These are phyloP conservation scores for Drosophila cardini DNA, from an alignment of 1,140 invertebrate species.

Conservation along the genomic window DNA sequence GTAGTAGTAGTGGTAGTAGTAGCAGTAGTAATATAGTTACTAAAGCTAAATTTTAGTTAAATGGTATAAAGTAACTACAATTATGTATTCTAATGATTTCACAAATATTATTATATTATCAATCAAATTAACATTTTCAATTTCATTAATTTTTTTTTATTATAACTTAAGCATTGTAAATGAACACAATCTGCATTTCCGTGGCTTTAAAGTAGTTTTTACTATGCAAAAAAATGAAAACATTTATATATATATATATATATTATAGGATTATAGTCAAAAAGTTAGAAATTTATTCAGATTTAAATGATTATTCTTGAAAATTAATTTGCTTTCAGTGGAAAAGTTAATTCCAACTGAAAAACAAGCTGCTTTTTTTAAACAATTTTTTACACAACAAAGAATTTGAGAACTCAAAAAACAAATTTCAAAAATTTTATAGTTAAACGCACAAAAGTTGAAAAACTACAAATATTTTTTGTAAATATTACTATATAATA, in stretches of 20 bases:
- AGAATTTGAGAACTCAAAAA: neutral
- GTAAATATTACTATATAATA: neutral
- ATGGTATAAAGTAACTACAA: neutral
- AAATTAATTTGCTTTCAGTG: neutral
- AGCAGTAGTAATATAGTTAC: neutral
- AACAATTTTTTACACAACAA: neutral
- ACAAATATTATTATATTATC: neutral
- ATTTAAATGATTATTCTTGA: neutral
- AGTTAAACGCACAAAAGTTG: neutral
- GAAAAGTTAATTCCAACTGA: neutral
- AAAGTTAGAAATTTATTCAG: neutral
- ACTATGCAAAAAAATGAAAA: neutral
- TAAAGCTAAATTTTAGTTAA: neutral
- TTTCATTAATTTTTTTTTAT: neutral
- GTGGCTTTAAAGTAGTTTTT: neutral
- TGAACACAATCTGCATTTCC: slow-evolving; percentile 9
- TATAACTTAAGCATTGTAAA: slow-evolving; percentile 16
- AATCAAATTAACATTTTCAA: neutral
- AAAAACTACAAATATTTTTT: slow-evolving; percentile 1
- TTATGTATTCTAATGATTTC: neutral
- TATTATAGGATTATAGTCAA: neutral
- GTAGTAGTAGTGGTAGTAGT: no score
- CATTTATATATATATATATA: neutral
- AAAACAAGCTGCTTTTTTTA: neutral
- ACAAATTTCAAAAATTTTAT: neutral